phyloP scores from a whole-genome alignment of 2,797 vertebrate genomes.

The Cuniculus paca region DNA sequence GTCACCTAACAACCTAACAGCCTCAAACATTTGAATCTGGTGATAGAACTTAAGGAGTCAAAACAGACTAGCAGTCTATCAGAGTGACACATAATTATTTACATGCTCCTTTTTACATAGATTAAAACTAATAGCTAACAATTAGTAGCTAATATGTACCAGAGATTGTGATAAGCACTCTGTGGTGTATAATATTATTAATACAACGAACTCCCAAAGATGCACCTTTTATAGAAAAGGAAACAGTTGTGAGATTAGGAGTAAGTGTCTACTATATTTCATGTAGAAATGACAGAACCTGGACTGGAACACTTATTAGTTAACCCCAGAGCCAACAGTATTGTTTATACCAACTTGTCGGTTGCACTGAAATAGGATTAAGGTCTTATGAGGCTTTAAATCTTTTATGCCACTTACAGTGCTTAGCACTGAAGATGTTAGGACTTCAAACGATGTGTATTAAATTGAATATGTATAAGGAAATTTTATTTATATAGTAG shows the following conservation, averaged over 20 bases:
- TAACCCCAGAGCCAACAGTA: not conserved
- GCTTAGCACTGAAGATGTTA: not conserved
- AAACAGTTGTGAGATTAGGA: not conserved
- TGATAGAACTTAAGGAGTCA: not conserved
- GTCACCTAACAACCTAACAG: not conserved
- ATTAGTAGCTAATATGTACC: not conserved
- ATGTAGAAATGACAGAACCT: not conserved
- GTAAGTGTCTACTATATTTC: not conserved
- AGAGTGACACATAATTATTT: not conserved
- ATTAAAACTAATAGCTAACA: not conserved
- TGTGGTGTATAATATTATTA: not conserved
- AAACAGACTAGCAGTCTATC: not conserved
- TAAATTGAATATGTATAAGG: not conserved
- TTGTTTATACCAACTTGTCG: not conserved
- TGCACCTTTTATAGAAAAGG: not conserved
- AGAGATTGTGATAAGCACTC: not conserved
- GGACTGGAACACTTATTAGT: not conserved
- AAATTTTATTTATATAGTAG: not conserved
- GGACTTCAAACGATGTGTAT: not conserved
- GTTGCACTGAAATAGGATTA: conserved; percentile 23
- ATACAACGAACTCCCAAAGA: not conserved
- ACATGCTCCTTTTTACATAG: not conserved
- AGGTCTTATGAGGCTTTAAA: not conserved
- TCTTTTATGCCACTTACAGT: not conserved
- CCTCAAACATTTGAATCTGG: not conserved